These are phyloP conservation scores for Lepidocolaptes lacrymiger DNA, from an alignment of 2,797 vertebrate genomes.

Conservation along the genomic window DNA sequence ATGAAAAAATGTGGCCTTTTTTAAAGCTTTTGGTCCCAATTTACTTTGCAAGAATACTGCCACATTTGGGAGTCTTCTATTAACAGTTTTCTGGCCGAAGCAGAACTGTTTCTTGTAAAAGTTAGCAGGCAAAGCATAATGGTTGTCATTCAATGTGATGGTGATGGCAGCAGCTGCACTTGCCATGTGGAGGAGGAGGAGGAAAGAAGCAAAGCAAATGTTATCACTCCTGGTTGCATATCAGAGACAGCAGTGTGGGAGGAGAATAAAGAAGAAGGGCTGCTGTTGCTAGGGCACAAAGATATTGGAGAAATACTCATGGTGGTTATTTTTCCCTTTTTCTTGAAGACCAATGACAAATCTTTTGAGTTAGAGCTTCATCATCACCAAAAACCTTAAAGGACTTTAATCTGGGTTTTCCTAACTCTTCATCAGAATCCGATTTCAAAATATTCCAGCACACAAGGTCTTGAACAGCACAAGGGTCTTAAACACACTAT, in stretches of 20 bases:
- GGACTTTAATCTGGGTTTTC: not conserved
- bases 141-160: slow-evolving; percentile 33
- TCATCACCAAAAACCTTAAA: not conserved
- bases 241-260: slow-evolving; percentile 47
- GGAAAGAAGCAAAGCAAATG: slow-evolving; percentile 57
- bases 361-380: not conserved
- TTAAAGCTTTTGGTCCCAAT: not conserved
- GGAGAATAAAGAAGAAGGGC: slow-evolving; percentile 42
- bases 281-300: slow-evolving; percentile 66
- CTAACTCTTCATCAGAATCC: not conserved
- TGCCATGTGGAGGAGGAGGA: slow-evolving; percentile 63
- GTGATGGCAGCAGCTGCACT: slow-evolving; percentile 58
- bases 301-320: slow-evolving; percentile 11
- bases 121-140: slow-evolving; percentile 53
- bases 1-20: not conserved
- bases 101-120: slow-evolving; percentile 37
- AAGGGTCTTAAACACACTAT: not conserved
- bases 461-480: not conserved
- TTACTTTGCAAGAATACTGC: not conserved
- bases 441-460: not conserved
- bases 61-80: slow-evolving; percentile 17
- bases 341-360: not conserved
- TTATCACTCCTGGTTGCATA: slow-evolving; percentile 45
- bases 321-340: not conserved
- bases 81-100: slow-evolving; percentile 44